Evolutionary conservation across 2,113 vertebrate genomes (phyloP), one percentile per base, ranked within the genome.

Genomic region (Otocyon megalotis): DNA sequence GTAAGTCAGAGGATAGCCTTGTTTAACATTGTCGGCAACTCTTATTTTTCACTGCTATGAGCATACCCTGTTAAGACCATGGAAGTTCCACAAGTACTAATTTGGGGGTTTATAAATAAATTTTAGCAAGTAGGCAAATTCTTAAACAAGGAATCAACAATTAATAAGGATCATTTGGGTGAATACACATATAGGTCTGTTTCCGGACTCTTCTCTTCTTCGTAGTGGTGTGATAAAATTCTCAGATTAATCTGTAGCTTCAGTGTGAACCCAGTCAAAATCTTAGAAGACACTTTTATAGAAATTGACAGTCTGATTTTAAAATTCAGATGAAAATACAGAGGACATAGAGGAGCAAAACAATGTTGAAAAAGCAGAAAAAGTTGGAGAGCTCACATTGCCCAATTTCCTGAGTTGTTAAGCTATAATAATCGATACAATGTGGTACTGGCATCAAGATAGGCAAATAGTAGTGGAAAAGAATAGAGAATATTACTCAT

Each of bases 261-360:
- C 11, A n/a, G 0, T 74, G 17, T 63, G 93, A 50, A 88, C 60
- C 22, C n/a, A 94, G 20, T 91, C 28, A 93, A 10, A 97, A 95
- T 90, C 35, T 2, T 16, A 56, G 53, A 14, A 72, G 17, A 26
- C 16, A 65, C 72, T 93, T 28, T 83, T 82, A 24, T 48, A 72
- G 82, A 84, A 83, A 74, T 35, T 79, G 54, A 54, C 67, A 89
- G 8, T 76, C 48, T 93, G 28, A 88, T 90, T 94, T 35, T 82
- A 58, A 94, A 79, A 71, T 74, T 87, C 11, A 87, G 50, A 28
- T 80, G 58, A 32, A 92, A 90, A 32, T 63, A 19, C 1, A 89
- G 32, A 86, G 43, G 62, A 56, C 53, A 43, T 24, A 88, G 48
- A 88, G 17, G 67, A 63, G 28, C n/a, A 63, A 76, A 87, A 32